These are phyloP conservation scores for Yponomeuta evonymella DNA, from an alignment of 2,888 invertebrate genomes.

Conservation along the genomic window DNA sequence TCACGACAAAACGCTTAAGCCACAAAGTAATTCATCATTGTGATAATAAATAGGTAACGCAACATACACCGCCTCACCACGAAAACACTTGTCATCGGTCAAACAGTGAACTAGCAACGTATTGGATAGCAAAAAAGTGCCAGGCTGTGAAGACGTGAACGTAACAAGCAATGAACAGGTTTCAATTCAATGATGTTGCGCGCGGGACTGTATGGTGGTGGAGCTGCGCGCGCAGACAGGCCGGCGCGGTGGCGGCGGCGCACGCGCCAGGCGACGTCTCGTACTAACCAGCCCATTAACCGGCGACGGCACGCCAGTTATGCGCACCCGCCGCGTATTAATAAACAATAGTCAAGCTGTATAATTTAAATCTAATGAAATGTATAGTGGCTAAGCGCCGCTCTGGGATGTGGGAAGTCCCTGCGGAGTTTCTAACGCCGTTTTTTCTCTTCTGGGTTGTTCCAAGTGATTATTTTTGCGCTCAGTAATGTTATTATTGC, in stretches of 20 bases:
- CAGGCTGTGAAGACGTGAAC: neutral
- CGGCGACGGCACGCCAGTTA: neutral
- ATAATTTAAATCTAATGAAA: neutral
- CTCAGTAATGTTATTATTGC: too few relatives aligned
- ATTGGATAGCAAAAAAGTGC: neutral
- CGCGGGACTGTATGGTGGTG: neutral
- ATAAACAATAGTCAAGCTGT: neutral
- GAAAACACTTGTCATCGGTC: neutral
- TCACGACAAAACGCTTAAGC: neutral
- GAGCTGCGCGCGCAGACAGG: neutral
- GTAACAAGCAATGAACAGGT: neutral
- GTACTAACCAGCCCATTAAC: neutral
- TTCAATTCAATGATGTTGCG: neutral
- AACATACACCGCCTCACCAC: neutral
- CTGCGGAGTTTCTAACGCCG: neutral
- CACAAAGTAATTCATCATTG: neutral
- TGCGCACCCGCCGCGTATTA: neutral
- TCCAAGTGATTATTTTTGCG: neutral
- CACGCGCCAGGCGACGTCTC: neutral
- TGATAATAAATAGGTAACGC: neutral
- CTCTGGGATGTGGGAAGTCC: neutral
- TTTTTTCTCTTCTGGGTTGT: neutral
- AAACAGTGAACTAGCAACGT: neutral
- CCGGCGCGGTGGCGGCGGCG: neutral
- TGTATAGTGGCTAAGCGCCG: neutral